Conservation (phyloP, 2,113 vertebrate genomes). For the Isurus oxyrinchus region DNA sequence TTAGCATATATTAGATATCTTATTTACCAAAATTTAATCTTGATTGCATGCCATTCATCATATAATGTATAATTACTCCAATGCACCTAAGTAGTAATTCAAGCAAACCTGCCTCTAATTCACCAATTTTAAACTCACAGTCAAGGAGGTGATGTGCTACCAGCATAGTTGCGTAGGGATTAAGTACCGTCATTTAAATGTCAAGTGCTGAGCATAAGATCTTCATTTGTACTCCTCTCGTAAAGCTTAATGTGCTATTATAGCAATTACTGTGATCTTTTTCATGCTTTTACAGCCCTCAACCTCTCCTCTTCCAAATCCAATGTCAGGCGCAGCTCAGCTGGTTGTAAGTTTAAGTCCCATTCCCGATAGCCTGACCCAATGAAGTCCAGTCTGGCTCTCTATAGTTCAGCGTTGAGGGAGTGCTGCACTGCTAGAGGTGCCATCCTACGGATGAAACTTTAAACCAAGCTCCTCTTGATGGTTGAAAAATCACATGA, state of each 20-base stretch:
- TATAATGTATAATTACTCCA: constrained; percentile 26
- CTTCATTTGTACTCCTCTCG: constrained; percentile 12
- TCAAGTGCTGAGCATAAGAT: not conserved
- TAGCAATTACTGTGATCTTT: constrained; percentile 13
- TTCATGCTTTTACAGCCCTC: not conserved
- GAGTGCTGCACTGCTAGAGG: not conserved
- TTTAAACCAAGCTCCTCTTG: not conserved
- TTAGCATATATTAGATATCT: not conserved
- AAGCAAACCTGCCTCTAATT: constrained; percentile 11
- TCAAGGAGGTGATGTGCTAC: not conserved
- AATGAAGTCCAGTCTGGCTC: not conserved
- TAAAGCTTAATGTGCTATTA: not conserved
- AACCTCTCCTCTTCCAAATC: not conserved
- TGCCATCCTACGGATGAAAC: not conserved
- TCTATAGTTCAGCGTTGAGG: not conserved
- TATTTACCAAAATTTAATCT: constrained; percentile 31
- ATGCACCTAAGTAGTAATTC: constrained; percentile 14
- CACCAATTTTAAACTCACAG: constrained; percentile 26
- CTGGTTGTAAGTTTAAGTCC: not conserved
- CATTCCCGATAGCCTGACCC: not conserved
- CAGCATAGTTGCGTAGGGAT: not conserved
- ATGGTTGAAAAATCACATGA: not conserved
- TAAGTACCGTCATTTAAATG: constrained; percentile 34
- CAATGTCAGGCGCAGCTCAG: not conserved
- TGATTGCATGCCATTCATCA: constrained; percentile 24